A percentile compares a stretch with the other conserved stretches of the same genome.
These are phyloP conservation scores for Stomorhina lunata DNA, from an alignment of 2,888 invertebrate genomes.

Conservation along the genomic window DNA sequence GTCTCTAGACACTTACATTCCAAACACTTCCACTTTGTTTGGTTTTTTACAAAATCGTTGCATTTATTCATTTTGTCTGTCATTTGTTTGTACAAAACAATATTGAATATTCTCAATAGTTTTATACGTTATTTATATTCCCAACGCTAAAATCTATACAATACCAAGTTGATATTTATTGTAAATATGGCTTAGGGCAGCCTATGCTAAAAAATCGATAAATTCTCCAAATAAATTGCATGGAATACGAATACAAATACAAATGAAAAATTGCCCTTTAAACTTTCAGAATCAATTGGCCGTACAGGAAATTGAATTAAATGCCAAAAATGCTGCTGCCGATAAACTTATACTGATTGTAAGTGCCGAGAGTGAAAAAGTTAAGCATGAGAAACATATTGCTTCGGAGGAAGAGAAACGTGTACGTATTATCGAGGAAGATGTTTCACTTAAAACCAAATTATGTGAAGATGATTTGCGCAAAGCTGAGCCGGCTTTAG, in stretches of 20 bases:
- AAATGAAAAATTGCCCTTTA: background rate
- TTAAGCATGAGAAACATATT: slow-evolving; percentile 90
- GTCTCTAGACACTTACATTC: too few species aligned
- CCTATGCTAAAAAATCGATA: background rate
- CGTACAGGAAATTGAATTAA: slow-evolving; percentile 90
- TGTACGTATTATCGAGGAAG: slow-evolving; percentile 93
- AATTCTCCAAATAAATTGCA: background rate
- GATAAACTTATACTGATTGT: slow-evolving; percentile 94
- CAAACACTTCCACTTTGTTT: too few species aligned
- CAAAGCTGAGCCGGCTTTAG: slow-evolving; percentile 94
- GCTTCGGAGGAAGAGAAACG: slow-evolving; percentile 94
- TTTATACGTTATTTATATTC: background rate
- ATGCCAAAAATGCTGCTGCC: slow-evolving; percentile 94
- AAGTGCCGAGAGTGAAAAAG: slow-evolving; percentile 94
- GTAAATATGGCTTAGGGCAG: background rate
- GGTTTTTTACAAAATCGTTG: background rate
- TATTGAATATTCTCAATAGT: background rate
- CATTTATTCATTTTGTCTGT: background rate
- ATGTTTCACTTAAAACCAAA: slow-evolving; percentile 91
- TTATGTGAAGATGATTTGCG: slow-evolving; percentile 94
- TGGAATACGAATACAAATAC: background rate
- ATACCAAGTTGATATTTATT: background rate
- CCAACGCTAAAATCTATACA: background rate
- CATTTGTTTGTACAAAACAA: background rate
- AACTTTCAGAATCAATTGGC: slow-evolving; percentile 80